These are phyloP conservation scores for Semibalanus balanoides DNA, from an alignment of 1,140 invertebrate genomes.

Conservation along the genomic window DNA sequence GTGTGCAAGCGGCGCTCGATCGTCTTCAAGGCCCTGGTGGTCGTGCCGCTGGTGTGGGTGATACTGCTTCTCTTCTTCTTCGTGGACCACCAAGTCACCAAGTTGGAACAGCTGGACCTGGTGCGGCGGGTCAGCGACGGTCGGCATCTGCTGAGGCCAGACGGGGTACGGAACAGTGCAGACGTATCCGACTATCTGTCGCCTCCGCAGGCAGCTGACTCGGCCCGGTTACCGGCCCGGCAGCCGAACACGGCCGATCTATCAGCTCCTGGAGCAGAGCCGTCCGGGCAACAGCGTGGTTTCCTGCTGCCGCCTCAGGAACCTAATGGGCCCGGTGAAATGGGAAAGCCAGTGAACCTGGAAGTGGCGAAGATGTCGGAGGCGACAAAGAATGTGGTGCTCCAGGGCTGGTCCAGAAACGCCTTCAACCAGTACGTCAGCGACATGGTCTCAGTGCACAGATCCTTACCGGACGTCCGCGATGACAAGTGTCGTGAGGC, in stretches of 20 bases:
- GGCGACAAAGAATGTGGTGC: constrained; percentile 42
- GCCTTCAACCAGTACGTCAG: constrained; percentile 98
- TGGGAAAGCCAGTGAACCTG: neutral
- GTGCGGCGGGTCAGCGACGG: too few species aligned
- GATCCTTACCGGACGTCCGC: constrained; percentile 79
- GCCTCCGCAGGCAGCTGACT: too few species aligned
- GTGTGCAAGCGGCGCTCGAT: too few species aligned
- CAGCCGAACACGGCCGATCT: neutral
- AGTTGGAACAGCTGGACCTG: too few species aligned
- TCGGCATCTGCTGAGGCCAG: too few species aligned
- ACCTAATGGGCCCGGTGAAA: neutral
- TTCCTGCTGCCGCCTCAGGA: neutral
- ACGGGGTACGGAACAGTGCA: too few species aligned
- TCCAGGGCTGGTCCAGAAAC: constrained; percentile 92
- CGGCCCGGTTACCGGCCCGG: neutral
- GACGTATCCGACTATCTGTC: too few species aligned
- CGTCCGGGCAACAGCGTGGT: neutral
- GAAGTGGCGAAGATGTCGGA: neutral
- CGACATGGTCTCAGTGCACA: constrained; percentile 88
- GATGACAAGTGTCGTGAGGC: constrained; percentile 40
- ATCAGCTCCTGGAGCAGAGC: neutral
- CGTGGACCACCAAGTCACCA: too few species aligned
- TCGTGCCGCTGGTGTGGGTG: too few species aligned
- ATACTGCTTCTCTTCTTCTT: too few species aligned
- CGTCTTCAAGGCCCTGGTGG: too few species aligned